These are phyloP conservation scores for Pteruthius melanotis DNA, from an alignment of 2,113 vertebrate genomes.

Conservation along the genomic window DNA sequence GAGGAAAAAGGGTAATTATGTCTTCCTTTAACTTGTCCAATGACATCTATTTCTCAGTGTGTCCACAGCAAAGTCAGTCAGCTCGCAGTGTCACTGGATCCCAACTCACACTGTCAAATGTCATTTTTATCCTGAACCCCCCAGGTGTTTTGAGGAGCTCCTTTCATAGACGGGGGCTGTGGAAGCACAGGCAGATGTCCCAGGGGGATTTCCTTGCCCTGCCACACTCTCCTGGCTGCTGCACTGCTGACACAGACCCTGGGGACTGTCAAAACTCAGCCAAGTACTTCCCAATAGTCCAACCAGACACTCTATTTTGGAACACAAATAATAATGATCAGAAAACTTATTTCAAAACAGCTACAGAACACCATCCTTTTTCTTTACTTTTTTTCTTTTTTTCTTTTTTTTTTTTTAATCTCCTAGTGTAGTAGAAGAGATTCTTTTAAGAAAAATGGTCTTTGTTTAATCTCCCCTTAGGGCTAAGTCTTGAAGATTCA, in stretches of 20 bases:
- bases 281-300: not conserved
- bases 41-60: not conserved
- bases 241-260: not conserved
- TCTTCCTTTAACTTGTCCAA: not conserved
- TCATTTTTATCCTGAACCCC: not conserved
- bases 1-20: not conserved
- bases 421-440: not conserved
- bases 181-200: not conserved
- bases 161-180: fast-evolving
- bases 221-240: not conserved
- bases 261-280: not conserved
- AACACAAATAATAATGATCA: not conserved
- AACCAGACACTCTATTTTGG: not conserved
- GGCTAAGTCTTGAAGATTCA: not conserved
- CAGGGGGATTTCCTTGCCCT: fast-evolving
- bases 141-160: not conserved
- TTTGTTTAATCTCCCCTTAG: not conserved
- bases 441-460: not conserved
- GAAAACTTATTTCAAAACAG: not conserved
- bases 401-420: not conserved
- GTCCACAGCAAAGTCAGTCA: not conserved
- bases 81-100: not conserved
- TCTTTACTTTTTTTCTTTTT: fast-evolving
- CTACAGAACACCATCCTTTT: too few relatives aligned
- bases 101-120: not conserved